Base-by-base conservation (phyloP, 2,797 vertebrate species). In the Discoglossus pictus region DNA sequence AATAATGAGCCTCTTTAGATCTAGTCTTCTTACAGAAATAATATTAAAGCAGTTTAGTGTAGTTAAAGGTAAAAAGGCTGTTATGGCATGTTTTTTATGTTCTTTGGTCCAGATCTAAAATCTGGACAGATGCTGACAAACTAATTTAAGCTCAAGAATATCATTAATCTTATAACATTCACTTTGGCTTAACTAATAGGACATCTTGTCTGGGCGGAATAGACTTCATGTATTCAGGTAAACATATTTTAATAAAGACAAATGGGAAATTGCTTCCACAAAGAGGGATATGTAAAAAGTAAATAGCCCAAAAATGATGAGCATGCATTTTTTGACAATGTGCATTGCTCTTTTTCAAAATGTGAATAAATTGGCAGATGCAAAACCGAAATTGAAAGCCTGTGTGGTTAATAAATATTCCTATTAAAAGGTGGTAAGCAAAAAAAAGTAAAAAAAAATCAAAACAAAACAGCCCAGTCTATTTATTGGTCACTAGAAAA, bases 1-100 rank as follows among this genome's bases (percentile, higher is more conserved):
- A 86, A 91, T 93, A 93, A 93, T 92, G 90, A 92, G 90, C 81
- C 87, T 91, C 87, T 92, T 92, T 91, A 91, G 89, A 89, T 89
- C 88, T 89, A 85, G 86, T 86, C 87, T 87, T 87, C 84, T 89
- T 90, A 88, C 83, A 89, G 83, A 80, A 89, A 90, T 91, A 87
- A 87, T 84, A 89, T 87, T 86, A 82, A 79, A 84, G 85, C 79
- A 83, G 83, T 85, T 90, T 86, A 86, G 83, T 86, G 89, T 87
- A 87, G 85, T 86, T 83, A 85, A 85, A 87, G 84, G 84, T 76
- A 82, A 82, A n/a, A 84, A 75, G 83, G 83, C 86, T 81, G 84
- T 88, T 90, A 88, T 79, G 83, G 83, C 80, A 79, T 1, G 73
- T 69, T 80, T 84, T 79, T 79, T 76, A 66, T 63, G 77, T 62